Base-by-base conservation (phyloP, 2,888 invertebrate genomes). In the Dichetophora obliterata region DNA sequence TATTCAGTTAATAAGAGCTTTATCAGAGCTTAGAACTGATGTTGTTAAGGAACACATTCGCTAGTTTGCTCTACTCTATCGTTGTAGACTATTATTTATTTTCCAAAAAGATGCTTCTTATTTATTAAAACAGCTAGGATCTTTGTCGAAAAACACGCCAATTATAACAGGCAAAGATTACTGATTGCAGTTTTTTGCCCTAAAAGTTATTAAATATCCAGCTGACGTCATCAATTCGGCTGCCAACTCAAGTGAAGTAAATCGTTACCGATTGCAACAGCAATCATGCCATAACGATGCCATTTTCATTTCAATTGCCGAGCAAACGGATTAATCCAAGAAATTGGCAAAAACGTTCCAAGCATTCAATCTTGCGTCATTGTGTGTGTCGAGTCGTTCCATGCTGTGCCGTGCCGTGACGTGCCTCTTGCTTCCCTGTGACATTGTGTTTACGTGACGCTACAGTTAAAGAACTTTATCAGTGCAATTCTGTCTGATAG, bases 301-400 rank as follows among this genome's bases (percentile, higher is more conserved):
- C 71, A 59, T 72, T 72, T 31, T 61, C 71, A 61, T 72, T 59
- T 72, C 71, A 72, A 72, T 72, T 72, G 71, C 43, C 24, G 57
- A n/a, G 71, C 71, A 59, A n/a, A 37, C 59, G 16, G 19, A 59
- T 59, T 72, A 50, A 61, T 59, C 59, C 37, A 22, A 19, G 71
- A 43, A 22, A 72, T 37, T 59, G 37, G 43, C 19, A 31, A n/a
- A 65, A 31, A 22, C 66, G 43, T 22, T 16, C 31, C 5, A 19
- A 61, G 27, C 22, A 19, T 19, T 54, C 54, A 54, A 19, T 22
- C 54, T 19, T 22, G 8, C 54, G 19, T 22, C 54, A 14, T 22
- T 54, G 19, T 22, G n/a, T 22, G n/a, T 54, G 19, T n/a, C 54
- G 5, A n/a, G 5, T 16, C 54, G 1, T 54, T 3, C 54, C 16